Conservation (phyloP, 2,888 invertebrate species). For the Seira musarum region DNA sequence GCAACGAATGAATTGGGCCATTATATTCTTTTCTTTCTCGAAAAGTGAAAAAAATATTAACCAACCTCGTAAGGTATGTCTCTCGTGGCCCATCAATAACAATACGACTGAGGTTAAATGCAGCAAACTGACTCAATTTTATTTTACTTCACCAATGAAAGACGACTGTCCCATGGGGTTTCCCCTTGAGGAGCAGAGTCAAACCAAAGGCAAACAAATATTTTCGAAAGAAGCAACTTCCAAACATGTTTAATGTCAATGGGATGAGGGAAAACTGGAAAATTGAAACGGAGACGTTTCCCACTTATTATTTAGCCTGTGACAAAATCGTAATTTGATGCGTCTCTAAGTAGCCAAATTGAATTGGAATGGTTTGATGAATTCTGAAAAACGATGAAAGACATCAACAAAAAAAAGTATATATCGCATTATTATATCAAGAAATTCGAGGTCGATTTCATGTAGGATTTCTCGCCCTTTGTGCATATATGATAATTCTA, state of each 20-base stretch:
- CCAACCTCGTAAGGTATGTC: not conserved
- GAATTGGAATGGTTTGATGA: not conserved
- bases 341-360: not conserved
- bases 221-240: too few species aligned
- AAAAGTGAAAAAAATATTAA: too few species aligned
- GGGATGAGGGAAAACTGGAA: not conserved
- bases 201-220: not conserved
- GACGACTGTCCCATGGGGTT: constrained; percentile 49
- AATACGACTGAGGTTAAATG: constrained; percentile 21
- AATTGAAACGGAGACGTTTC: not conserved
- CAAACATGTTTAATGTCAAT: not conserved
- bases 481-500: constrained; percentile 47
- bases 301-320: not conserved
- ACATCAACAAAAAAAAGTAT: too few species aligned
- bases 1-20: too few species aligned
- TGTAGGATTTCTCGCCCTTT: constrained; percentile 54
- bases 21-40: too few species aligned
- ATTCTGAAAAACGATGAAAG: constrained; percentile 43
- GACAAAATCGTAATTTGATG: not conserved
- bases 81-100: constrained; percentile 53
- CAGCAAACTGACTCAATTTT: not conserved
- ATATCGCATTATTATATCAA: too few species aligned
- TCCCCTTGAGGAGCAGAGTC: constrained; percentile 31
- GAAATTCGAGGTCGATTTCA: too few species aligned
- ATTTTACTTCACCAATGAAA: constrained; percentile 43